Base-by-base conservation (phyloP, 2,113 vertebrate genomes). In the Conger conger region DNA sequence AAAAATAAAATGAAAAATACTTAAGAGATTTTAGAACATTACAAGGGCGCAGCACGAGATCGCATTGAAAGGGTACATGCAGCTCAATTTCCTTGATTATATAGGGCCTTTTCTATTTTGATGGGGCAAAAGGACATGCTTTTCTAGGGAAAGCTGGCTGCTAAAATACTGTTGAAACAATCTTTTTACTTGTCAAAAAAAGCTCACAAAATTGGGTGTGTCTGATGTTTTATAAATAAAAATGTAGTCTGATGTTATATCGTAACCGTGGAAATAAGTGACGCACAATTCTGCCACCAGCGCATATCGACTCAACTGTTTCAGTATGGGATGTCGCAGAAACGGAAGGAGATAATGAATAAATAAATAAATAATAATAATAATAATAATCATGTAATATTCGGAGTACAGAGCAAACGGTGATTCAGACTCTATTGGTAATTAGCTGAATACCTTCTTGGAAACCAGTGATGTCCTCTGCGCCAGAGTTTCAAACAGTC, bases 401-500 rank as follows among this genome's bases (percentile, higher is more conserved):
- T n/a, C n/a, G n/a, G 40, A 42, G 40, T 42, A 42, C 9, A 42
- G 45, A 50, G 45, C 45, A 50, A 8, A 50, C 45, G 11, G 6
- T 8, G 45, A 50, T 50, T 13, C 45, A 50, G 45, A 15, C 45
- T 8, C 40, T 57, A 57, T 57, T 16, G 54, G 57, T 63, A 27
- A 3, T 13, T 73, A 15, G 68, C 68, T 73, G 27, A 30, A 33
- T 73, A 73, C n/a, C 27, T 73, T n/a, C 27, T 30, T 73, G 68
- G 27, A 73, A 73, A 73, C 68, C 68, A 30, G 68, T 73, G 68
- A 73, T 73, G 68, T 73, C 9, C 68, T 73, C n/a, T 73, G 68
- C 11, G 68, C 9, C 27, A 33, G 68, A 73, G 68, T 73, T 73
- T 30, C 68, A 33, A 11, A 73, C 68, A 33, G 68, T 4, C 9